These are phyloP conservation scores for Diuraphis noxia DNA, from an alignment of 1,140 invertebrate species.

Conservation along the genomic window DNA sequence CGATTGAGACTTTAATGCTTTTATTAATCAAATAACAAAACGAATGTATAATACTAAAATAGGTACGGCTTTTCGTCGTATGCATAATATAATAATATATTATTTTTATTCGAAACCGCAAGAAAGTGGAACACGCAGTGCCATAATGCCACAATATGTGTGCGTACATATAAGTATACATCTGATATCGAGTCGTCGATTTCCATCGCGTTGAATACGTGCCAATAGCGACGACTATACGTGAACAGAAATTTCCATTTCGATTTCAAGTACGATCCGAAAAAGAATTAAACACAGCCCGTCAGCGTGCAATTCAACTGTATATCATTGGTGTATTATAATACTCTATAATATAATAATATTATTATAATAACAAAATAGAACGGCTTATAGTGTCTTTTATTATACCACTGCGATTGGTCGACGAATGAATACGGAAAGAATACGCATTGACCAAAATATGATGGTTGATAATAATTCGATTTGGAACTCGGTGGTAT, in stretches of 20 bases:
- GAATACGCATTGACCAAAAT: background rate
- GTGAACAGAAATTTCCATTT: background rate
- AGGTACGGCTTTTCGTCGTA: background rate
- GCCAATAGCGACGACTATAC: background rate
- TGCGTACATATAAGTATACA: background rate
- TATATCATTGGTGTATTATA: background rate
- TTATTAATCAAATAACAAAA: background rate
- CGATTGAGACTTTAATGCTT: background rate
- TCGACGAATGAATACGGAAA: background rate
- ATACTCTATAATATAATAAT: background rate
- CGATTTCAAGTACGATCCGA: background rate
- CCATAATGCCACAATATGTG: background rate
- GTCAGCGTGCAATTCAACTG: background rate
- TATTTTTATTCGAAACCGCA: conserved; percentile 6
- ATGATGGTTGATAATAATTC: background rate
- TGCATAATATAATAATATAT: background rate
- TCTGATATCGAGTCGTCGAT: background rate
- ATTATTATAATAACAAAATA: background rate
- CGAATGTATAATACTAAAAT: background rate
- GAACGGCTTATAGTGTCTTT: background rate
- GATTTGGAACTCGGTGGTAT: background rate
- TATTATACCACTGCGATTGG: background rate
- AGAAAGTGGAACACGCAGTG: conserved; percentile 16
- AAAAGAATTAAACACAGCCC: background rate
- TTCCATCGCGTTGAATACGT: conserved; percentile 13